These are phyloP conservation scores for Spilogale gracilis DNA, from an alignment of 2,113 vertebrate genomes.

Conservation along the genomic window DNA sequence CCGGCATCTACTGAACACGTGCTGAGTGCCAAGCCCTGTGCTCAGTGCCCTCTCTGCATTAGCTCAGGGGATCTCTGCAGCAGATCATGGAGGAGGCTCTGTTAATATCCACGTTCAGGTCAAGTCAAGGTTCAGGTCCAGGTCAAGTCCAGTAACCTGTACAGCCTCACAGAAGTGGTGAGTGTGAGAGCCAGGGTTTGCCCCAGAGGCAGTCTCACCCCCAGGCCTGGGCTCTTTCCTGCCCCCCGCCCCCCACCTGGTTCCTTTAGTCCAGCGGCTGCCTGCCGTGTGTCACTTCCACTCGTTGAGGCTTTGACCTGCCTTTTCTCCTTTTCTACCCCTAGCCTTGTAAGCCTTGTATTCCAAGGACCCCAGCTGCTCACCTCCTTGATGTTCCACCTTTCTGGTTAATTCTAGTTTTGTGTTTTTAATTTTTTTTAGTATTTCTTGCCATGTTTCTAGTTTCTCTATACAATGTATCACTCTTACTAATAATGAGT, in stretches of 20 bases:
- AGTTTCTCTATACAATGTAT: not conserved
- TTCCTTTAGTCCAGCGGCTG: not conserved
- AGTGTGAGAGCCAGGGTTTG: not conserved
- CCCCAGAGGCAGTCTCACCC: not conserved
- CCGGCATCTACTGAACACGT: not conserved
- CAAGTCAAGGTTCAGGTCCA: not conserved
- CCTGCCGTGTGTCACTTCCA: not conserved
- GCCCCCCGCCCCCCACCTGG: not conserved
- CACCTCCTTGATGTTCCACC: not conserved
- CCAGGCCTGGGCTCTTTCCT: not conserved
- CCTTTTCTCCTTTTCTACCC: not conserved
- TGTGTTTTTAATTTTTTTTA: not conserved
- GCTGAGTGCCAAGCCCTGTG: not conserved
- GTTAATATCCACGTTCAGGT: not conserved
- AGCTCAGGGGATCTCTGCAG: not conserved
- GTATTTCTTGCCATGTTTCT: not conserved
- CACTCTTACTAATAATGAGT: not conserved
- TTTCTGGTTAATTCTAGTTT: constrained; percentile 26
- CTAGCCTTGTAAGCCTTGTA: rapidly evolving
- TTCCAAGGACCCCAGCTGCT: not conserved
- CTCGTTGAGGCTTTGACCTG: not conserved
- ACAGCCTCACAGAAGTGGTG: not conserved
- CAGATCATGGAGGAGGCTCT: not conserved
- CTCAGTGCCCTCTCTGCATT: not conserved
- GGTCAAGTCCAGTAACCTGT: not conserved